phyloP scores from a whole-genome alignment of 2,888 invertebrate genomes.

The Caenorhabditis sp. region DNA sequence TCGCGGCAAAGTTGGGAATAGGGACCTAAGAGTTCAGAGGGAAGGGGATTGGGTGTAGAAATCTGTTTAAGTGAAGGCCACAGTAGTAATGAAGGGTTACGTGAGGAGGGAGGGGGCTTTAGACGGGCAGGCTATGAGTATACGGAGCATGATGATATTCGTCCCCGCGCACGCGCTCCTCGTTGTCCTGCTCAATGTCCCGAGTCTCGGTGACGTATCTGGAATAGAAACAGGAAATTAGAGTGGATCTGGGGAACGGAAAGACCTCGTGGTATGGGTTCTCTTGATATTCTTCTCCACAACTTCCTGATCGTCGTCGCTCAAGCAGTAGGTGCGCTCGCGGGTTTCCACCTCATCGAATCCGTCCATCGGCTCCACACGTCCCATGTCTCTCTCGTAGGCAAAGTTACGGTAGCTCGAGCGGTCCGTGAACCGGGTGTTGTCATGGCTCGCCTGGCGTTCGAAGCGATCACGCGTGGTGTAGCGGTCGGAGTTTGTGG shows the following conservation, averaged over 20 bases:
- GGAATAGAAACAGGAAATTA: constrained; percentile 5
- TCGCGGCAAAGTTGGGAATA: constrained; percentile 32
- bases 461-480: constrained; percentile 44
- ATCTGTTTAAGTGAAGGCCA: no score
- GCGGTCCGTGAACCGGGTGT: constrained; percentile 40
- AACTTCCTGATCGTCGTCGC: constrained; percentile 64
- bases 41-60: background rate
- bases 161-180: constrained; percentile 60
- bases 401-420: constrained; percentile 65
- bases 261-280: constrained; percentile 61
- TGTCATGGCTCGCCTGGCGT: constrained; percentile 17
- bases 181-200: constrained; percentile 51
- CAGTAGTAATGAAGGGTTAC: background rate
- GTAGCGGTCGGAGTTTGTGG: constrained; percentile 25
- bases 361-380: constrained; percentile 63
- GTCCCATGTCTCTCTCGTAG: constrained; percentile 64
- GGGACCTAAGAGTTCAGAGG: constrained; percentile 15
- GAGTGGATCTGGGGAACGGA: background rate
- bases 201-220: constrained; percentile 63
- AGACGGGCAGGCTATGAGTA: constrained; percentile 62
- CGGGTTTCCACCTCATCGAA: constrained; percentile 66
- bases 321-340: constrained; percentile 59
- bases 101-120: background rate
- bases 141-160: constrained; percentile 60
- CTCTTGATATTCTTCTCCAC: constrained; percentile 63